Evolutionary conservation across 2,888 invertebrate species (phyloP).

Genomic region (Chouioia cunea): DNA sequence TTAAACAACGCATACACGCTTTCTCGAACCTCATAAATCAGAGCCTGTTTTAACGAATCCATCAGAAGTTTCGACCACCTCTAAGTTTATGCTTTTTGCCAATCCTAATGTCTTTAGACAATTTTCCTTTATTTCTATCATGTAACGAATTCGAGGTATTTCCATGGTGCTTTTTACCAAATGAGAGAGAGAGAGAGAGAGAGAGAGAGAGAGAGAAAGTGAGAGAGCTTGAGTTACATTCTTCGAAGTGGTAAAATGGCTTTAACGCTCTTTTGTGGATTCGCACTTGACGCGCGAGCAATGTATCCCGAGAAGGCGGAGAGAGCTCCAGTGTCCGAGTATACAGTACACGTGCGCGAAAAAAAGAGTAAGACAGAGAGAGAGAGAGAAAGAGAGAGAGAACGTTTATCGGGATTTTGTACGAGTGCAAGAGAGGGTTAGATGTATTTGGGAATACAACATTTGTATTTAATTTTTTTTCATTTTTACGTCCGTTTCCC

Average conservation of each 20-base stretch:
- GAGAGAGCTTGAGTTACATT: slow-evolving; percentile 37
- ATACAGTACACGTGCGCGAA: background rate
- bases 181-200: background rate
- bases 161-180: slow-evolving; percentile 22
- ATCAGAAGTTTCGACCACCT: too few relatives aligned
- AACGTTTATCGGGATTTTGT: slow-evolving; percentile 24
- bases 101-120: too few relatives aligned
- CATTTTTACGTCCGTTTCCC: too few relatives aligned
- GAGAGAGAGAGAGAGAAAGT: background rate
- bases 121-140: too few relatives aligned
- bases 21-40: too few relatives aligned
- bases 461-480: too few relatives aligned
- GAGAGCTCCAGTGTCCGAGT: slow-evolving; percentile 16
- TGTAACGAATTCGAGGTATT: background rate
- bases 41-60: too few relatives aligned
- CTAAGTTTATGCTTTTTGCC: too few relatives aligned
- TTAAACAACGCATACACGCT: too few relatives aligned
- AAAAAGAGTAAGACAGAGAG: background rate
- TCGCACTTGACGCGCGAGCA: slow-evolving; percentile 39
- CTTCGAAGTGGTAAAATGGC: slow-evolving; percentile 43
- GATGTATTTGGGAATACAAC: too few relatives aligned
- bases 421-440: background rate
- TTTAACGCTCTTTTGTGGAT: slow-evolving; percentile 42
- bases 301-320: too few relatives aligned
- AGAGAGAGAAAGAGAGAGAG: background rate